A percentile compares a stretch with the other conserved stretches of the same genome.
phyloP scores from a whole-genome alignment of 2,888 invertebrate genomes.

The Drosophila monieri region DNA sequence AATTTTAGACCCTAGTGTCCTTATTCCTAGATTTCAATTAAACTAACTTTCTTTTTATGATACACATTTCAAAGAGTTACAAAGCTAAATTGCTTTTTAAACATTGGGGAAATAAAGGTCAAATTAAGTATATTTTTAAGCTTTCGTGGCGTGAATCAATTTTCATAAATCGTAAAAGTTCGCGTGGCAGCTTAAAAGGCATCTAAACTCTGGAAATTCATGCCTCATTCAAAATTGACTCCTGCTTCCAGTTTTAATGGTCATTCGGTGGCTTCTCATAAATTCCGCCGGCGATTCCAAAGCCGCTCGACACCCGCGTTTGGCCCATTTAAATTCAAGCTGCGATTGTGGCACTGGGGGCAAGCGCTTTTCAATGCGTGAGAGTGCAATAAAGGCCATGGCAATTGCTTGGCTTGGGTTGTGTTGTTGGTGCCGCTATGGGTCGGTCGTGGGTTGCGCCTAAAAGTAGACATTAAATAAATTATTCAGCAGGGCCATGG shows the following conservation, averaged over 20 bases:
- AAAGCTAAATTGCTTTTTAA: not conserved
- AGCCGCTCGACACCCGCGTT: constrained; percentile 22
- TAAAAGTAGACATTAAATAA: constrained; percentile 79
- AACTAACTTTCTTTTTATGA: not conserved
- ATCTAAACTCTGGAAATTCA: constrained; percentile 31
- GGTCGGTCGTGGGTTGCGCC: constrained; percentile 58
- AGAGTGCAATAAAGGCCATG: constrained; percentile 66
- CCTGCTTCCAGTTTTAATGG: constrained; percentile 70
- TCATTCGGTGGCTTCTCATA: constrained; percentile 71
- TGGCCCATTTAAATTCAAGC: constrained; percentile 68
- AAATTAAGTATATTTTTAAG: constrained; percentile 47
- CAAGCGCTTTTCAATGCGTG: constrained; percentile 37
- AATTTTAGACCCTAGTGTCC: constrained; percentile 27
- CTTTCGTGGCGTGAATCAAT: constrained; percentile 59
- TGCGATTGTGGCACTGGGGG: constrained; percentile 35
- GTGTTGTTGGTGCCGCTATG: constrained; percentile 14
- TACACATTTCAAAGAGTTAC: not conserved
- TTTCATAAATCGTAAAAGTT: constrained; percentile 76
- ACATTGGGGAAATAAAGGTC: constrained; percentile 48
- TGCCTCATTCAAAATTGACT: constrained; percentile 43
- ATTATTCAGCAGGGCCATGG: constrained; percentile 63
- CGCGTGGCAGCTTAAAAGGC: constrained; percentile 37
- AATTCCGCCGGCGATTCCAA: constrained; percentile 47
- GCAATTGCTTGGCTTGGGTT: constrained; percentile 51
- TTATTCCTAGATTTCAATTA: too few species aligned